Evolutionary conservation across 2,113 vertebrate species (phyloP).

Genomic region (Sorex araneus): DNA sequence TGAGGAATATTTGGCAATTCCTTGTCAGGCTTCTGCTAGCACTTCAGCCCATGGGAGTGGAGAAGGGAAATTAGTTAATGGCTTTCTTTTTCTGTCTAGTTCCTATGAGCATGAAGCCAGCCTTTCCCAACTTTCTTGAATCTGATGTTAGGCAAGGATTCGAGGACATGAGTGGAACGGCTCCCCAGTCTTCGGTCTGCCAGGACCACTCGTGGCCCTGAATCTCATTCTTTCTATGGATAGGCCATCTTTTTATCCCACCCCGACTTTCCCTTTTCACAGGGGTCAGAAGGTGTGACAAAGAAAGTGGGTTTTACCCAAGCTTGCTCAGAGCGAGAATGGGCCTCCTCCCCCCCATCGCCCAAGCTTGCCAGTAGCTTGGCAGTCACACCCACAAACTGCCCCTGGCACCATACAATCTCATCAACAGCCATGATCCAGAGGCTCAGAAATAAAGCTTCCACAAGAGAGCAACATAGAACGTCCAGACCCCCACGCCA

Average conservation of each 20-base stretch:
- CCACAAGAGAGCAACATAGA: no score
- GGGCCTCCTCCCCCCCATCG: no score
- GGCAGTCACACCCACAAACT: no score
- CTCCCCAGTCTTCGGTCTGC: not conserved
- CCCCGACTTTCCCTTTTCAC: not conserved
- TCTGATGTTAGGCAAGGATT: not conserved
- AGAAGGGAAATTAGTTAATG: not conserved
- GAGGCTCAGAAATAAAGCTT: no score
- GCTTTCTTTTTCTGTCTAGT: slow-evolving; percentile 13
- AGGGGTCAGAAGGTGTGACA: not conserved
- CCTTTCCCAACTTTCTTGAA: slow-evolving; percentile 1
- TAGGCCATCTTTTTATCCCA: not conserved
- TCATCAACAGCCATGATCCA: no score
- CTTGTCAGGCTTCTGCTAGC: not conserved
- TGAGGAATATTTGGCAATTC: not conserved
- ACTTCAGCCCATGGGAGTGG: not conserved
- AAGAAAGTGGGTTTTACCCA: not conserved
- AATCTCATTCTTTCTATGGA: not conserved
- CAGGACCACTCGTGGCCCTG: not conserved
- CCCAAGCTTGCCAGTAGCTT: no score
- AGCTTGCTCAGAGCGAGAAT: no score
- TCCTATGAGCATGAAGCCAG: not conserved
- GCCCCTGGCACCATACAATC: no score
- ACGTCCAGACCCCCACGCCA: no score
- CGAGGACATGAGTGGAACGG: not conserved